Percentiles rank a stretch among this genome's conserved stretches.
Conservation (phyloP, 2,888 invertebrate genomes). For the Cylindroiulus punctatus region DNA sequence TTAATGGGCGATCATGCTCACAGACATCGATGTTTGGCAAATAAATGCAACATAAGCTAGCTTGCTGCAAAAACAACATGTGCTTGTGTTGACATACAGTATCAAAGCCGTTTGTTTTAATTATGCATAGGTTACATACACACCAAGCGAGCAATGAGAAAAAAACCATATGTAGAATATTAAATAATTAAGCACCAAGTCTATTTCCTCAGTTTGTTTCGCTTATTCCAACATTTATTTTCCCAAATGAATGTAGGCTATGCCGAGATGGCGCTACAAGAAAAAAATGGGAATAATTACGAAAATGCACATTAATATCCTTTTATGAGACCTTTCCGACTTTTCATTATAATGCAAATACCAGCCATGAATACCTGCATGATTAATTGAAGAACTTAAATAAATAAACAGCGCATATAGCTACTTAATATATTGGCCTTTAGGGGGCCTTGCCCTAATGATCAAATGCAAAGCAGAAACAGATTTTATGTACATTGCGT, state of each 20-base stretch:
- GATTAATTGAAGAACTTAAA: not conserved
- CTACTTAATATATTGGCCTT: not conserved
- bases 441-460: not conserved
- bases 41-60: not conserved
- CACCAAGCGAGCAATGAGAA: not conserved
- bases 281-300: not conserved
- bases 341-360: conserved; percentile 38
- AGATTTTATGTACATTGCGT: conserved; percentile 11
- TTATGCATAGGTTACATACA: too few relatives aligned
- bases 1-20: not conserved
- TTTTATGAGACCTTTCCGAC: conserved; percentile 4
- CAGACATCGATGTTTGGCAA: not conserved
- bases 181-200: not conserved
- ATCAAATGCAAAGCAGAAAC: not conserved
- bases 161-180: not conserved
- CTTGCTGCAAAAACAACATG: not conserved
- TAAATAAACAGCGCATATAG: not conserved
- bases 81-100: not conserved
- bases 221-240: not conserved
- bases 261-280: not conserved
- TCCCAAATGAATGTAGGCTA: not conserved
- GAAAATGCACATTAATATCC: not conserved
- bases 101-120: too few relatives aligned
- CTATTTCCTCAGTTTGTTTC: not conserved
- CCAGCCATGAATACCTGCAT: not conserved